These are phyloP conservation scores for Centropristis striata DNA, from an alignment of 2,113 vertebrate genomes.

Conservation along the genomic window DNA sequence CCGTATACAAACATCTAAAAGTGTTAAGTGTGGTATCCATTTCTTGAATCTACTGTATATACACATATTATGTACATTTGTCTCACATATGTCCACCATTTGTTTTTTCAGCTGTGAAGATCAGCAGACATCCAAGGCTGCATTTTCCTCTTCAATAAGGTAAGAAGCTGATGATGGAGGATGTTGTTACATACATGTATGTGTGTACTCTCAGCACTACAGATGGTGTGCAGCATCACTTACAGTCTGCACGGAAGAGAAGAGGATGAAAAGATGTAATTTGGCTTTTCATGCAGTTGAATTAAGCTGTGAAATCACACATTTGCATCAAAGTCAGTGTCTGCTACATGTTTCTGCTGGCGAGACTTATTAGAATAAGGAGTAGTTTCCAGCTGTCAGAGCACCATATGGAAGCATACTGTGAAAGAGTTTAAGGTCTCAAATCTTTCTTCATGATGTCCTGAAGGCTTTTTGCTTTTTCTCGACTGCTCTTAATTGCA, in stretches of 20 bases:
- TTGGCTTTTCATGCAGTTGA: not conserved
- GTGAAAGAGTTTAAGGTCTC: not conserved
- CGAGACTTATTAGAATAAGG: not conserved
- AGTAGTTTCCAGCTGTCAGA: not conserved
- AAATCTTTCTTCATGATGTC: not conserved
- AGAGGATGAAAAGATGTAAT: conserved; percentile 4
- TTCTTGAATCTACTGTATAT: not conserved
- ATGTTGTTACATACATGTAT: not conserved
- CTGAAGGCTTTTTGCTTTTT: conserved; percentile 23
- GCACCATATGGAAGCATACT: conserved; percentile 2
- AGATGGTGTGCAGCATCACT: conserved; percentile 30
- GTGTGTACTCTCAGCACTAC: conserved; percentile 6
- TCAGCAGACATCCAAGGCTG: conserved; percentile 69
- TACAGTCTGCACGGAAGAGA: not conserved
- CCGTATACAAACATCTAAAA: conserved; percentile 35
- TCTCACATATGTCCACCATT: conserved; percentile 3
- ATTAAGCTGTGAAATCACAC: conserved; percentile 32
- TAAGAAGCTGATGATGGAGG: conserved; percentile 49
- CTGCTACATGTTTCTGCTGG: conserved; percentile 16
- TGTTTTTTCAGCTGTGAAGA: conserved; percentile 78
- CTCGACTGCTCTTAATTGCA: conserved; percentile 3
- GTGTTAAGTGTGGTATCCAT: not conserved
- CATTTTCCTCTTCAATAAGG: conserved; percentile 71
- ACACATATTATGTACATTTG: not conserved
- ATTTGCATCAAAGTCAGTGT: not conserved